Conservation (phyloP, 1,140 invertebrate species). For the Acromyrmex charruanus region DNA sequence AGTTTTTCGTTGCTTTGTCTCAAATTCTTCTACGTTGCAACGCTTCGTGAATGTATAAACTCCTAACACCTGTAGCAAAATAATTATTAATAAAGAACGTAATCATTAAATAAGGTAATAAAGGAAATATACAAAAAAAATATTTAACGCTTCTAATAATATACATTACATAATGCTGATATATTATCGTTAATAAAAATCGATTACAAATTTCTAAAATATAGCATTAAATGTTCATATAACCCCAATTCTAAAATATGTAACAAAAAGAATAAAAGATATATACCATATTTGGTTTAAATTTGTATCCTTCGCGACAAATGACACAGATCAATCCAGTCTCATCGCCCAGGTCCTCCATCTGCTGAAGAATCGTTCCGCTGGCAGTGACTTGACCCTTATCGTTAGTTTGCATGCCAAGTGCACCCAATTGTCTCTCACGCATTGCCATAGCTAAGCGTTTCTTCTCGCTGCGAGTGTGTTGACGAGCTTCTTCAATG, state of each 20-base stretch:
- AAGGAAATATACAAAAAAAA: slow-evolving; percentile 5
- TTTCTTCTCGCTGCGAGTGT: slow-evolving; percentile 98
- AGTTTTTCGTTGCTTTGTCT: slow-evolving; percentile 94
- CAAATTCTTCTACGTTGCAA: slow-evolving; percentile 97
- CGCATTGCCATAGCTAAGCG: slow-evolving; percentile 98
- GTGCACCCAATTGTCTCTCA: slow-evolving; percentile 97
- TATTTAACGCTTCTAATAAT: not conserved
- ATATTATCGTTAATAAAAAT: not conserved
- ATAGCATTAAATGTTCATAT: not conserved
- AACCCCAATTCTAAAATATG: not conserved
- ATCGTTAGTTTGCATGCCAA: slow-evolving; percentile 98
- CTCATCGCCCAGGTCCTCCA: slow-evolving; percentile 98
- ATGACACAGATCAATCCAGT: slow-evolving; percentile 99
- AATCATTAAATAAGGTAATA: not conserved
- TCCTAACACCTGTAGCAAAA: slow-evolving; percentile 91
- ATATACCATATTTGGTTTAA: slow-evolving; percentile 93
- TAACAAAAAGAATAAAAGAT: not conserved
- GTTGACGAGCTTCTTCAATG: slow-evolving; percentile 96
- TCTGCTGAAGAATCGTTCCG: slow-evolving; percentile 95
- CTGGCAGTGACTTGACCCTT: slow-evolving; percentile 97
- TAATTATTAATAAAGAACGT: not conserved
- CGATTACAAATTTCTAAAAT: not conserved
- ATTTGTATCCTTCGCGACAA: slow-evolving; percentile 98
- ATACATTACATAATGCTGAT: not conserved
- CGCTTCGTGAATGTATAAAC: slow-evolving; percentile 99